These are phyloP conservation scores for Calliphora vicina DNA, from an alignment of 1,140 invertebrate genomes.

Conservation along the genomic window DNA sequence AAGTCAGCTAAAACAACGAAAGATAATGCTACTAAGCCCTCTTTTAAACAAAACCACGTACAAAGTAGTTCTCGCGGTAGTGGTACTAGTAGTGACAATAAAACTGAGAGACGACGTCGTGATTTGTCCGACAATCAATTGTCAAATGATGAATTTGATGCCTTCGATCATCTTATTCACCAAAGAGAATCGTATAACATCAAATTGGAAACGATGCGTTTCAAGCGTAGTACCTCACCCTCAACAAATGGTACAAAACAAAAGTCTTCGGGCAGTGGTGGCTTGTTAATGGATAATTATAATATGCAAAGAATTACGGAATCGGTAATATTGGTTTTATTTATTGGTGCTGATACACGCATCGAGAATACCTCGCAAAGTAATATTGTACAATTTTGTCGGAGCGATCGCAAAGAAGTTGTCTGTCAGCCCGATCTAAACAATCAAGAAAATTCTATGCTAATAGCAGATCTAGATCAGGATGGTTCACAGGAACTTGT, in stretches of 20 bases:
- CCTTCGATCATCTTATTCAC: slow-evolving; percentile 51
- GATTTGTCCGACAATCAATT: not conserved
- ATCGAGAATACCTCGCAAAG: slow-evolving; percentile 78
- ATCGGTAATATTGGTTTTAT: slow-evolving; percentile 76
- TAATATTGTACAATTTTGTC: slow-evolving; percentile 76
- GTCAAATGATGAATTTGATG: slow-evolving; percentile 48
- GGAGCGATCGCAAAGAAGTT: slow-evolving; percentile 64
- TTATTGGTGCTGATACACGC: slow-evolving; percentile 75
- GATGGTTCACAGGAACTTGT: slow-evolving; percentile 78
- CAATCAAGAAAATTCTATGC: slow-evolving; percentile 73
- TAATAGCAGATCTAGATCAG: slow-evolving; percentile 75
- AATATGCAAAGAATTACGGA: slow-evolving; percentile 69
- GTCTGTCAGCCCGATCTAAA: slow-evolving; percentile 77
- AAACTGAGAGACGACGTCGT: slow-evolving; percentile 40
- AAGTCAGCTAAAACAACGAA: slow-evolving; percentile 42
- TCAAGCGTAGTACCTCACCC: slow-evolving; percentile 25
- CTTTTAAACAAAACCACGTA: slow-evolving; percentile 18
- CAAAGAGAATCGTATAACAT: slow-evolving; percentile 47
- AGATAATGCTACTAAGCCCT: not conserved
- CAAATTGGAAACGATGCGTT: slow-evolving; percentile 31
- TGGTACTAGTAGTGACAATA: slow-evolving; percentile 37
- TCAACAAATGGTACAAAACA: slow-evolving; percentile 32
- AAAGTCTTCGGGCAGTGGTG: slow-evolving; percentile 25
- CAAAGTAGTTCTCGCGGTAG: slow-evolving; percentile 9
- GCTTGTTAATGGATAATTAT: slow-evolving; percentile 45